Percentiles rank a stretch among this genome's conserved stretches.
Evolutionary conservation across 2,888 invertebrate species (phyloP).

Genomic region (Nudaria mundana): DNA sequence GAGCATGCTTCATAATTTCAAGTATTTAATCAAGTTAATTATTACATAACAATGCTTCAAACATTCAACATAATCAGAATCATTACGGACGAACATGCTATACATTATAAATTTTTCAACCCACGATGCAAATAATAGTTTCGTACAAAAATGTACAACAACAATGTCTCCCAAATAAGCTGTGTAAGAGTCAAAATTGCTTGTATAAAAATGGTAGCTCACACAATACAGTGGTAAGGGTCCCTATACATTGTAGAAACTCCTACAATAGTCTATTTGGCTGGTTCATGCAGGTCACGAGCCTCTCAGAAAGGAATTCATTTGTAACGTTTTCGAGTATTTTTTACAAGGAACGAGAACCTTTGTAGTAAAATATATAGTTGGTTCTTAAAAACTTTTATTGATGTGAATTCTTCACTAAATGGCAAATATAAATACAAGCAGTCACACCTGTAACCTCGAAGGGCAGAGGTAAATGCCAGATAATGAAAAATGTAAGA

Average conservation of each 20-base stretch:
- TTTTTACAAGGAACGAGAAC: conserved; percentile 16
- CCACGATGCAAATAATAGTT: background rate
- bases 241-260: conserved; percentile 31
- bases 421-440: too few species aligned
- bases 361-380: too few species aligned
- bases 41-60: conserved; percentile 7
- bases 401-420: too few species aligned
- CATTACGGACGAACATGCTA: conserved; percentile 19
- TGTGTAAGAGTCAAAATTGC: conserved; percentile 17
- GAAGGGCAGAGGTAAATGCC: too few species aligned
- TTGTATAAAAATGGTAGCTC: conserved; percentile 6
- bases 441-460: too few species aligned
- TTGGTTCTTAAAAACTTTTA: too few species aligned
- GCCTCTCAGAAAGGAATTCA: conserved; percentile 51
- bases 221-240: conserved; percentile 32
- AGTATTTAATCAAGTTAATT: conserved; percentile 2
- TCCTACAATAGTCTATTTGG: conserved; percentile 34
- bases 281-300: conserved; percentile 49
- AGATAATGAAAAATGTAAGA: too few species aligned
- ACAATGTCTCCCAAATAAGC: background rate
- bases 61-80: conserved; percentile 20
- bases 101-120: conserved; percentile 21
- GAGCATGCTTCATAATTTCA: too few species aligned
- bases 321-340: conserved; percentile 50
- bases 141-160: conserved; percentile 10